Evolutionary conservation across 1,140 invertebrate species (phyloP).

Genomic region (Dermatophagoides farinae): DNA sequence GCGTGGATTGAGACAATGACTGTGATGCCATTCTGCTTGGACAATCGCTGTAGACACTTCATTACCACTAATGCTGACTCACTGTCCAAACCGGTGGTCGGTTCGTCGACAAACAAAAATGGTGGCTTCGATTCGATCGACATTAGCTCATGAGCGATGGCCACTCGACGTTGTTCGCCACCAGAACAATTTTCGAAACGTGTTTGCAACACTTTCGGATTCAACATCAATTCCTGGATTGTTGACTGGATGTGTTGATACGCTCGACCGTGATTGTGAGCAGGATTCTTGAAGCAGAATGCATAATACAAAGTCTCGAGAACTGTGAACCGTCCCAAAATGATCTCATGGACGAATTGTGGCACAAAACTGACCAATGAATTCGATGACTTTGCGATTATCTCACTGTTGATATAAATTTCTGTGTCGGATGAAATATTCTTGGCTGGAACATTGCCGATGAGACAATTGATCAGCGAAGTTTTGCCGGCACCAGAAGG

Average conservation of each 20-base stretch:
- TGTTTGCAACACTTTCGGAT: neutral
- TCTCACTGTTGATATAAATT: neutral
- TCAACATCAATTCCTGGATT: neutral
- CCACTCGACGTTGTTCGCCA: neutral
- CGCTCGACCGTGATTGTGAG: neutral
- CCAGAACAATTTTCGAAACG: neutral
- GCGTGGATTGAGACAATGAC: neutral
- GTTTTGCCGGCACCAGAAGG: conserved; percentile 39
- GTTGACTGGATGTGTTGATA: neutral
- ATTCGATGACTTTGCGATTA: neutral
- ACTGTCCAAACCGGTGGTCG: conserved; percentile 38
- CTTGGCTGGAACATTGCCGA: conserved; percentile 9
- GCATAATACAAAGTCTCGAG: neutral
- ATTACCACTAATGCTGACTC: neutral
- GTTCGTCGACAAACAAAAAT: conserved; percentile 90
- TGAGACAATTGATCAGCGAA: conserved; percentile 24
- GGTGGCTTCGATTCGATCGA: neutral
- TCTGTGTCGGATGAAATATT: neutral
- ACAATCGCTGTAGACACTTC: neutral
- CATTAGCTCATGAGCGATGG: neutral
- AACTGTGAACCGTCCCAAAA: neutral
- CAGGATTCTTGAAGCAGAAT: neutral
- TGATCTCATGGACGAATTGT: neutral
- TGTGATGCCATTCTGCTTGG: neutral
- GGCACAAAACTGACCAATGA: neutral